A percentile compares a stretch with the other conserved stretches of the same genome.
These are phyloP conservation scores for Leptinotarsa haldemani DNA, from an alignment of 2,888 invertebrate genomes.

Conservation along the genomic window DNA sequence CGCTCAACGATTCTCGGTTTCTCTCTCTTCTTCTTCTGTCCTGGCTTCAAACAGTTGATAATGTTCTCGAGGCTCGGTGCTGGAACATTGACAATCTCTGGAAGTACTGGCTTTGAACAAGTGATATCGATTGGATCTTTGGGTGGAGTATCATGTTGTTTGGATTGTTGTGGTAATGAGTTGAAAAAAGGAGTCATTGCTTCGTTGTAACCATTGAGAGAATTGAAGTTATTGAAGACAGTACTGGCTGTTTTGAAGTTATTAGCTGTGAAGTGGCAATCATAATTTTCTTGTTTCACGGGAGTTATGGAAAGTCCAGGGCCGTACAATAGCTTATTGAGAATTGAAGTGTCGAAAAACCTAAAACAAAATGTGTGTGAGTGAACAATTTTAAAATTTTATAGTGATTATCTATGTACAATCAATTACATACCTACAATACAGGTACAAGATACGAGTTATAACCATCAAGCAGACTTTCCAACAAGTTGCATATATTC, in stretches of 20 bases:
- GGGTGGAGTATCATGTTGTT: not conserved
- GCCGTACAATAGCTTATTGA: constrained; percentile 53
- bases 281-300: constrained; percentile 42
- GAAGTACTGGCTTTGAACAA: not conserved
- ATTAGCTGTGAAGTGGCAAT: constrained; percentile 25
- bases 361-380: constrained; percentile 48
- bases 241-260: constrained; percentile 19
- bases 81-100: constrained; percentile 1
- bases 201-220: constrained; percentile 38
- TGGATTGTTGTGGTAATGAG: not conserved
- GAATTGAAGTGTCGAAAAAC: constrained; percentile 49
- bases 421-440: constrained; percentile 33
- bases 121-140: constrained; percentile 9
- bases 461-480: not conserved
- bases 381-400: not conserved
- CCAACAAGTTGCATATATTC: no score
- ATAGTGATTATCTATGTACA: not conserved
- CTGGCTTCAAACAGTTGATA: constrained; percentile 44
- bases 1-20: constrained; percentile 35
- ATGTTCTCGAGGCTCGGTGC: constrained; percentile 37
- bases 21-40: constrained; percentile 38
- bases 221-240: constrained; percentile 25
- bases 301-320: constrained; percentile 52
- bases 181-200: constrained; percentile 8
- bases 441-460: not conserved